Base-by-base conservation (phyloP, 1,140 invertebrate species). In the Macrostomum lignano region DNA sequence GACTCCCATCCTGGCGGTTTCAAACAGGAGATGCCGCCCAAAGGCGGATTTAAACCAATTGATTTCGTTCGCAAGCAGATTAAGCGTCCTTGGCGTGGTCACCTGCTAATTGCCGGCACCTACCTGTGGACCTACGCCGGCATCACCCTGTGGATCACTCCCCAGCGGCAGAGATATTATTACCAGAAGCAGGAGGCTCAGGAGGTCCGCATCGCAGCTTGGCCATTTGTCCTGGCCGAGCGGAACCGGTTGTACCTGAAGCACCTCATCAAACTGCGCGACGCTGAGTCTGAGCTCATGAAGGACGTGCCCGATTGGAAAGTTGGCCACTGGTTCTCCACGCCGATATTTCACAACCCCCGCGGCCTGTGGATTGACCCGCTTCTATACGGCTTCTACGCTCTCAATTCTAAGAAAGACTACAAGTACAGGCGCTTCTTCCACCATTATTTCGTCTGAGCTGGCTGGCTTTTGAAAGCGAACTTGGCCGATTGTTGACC, bases 21-120 rank as follows among this genome's bases (percentile, higher is more conserved):
- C n/a, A 46, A 41, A 9, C 75, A 79, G 55, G 75, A 79, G 61
- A 60, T 78, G 62, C 74, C 75, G 45, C 74, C 75, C 39, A 55
- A 62, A 31, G 73, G 73, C 40, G 75, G 74, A 33, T 79, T 74
- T 51, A 64, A 64, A 41, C 64, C 69, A 10, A 68, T 78, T 40
- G 62, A 64, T 35, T 73, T 58, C 46, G 61, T 28, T 3, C 15
- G 15, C 20, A 9, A 7, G 6, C 7, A 30, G 28, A 30, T 6
- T 11, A 5, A 30, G 7, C 6, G 20, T 17, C 11, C 10, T 6
- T 13, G 20, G 11, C 15, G 28, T 14, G 20, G 11, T 30, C 14
- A 30, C 15, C 20, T 14, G 28, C 20, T 17, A 30, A 6, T 7
- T 7, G 20, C 20, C 7, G 15, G 7, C 28, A 7, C 28, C 20